Evolutionary conservation across 2,113 vertebrate species (phyloP).

Genomic region (Triplophysa tibetana): DNA sequence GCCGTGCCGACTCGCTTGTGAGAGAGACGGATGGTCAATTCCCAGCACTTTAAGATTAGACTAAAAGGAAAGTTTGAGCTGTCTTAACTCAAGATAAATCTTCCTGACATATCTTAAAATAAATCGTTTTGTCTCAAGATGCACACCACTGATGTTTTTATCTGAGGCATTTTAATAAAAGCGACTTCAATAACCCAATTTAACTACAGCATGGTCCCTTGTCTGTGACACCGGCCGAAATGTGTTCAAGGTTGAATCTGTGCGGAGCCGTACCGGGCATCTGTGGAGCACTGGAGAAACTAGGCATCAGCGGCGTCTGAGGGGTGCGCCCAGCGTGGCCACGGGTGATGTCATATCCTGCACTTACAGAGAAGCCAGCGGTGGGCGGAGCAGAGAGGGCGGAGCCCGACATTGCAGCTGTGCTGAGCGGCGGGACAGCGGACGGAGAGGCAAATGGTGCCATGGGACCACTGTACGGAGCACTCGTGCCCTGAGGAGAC

Average conservation of each 20-base stretch:
- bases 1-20: too few species aligned
- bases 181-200: too few species aligned
- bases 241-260: neutral
- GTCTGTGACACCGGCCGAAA: too few species aligned
- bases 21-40: too few species aligned
- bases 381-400: conserved; percentile 70
- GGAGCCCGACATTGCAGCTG: conserved; percentile 56
- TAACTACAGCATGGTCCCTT: too few species aligned
- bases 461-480: conserved; percentile 58
- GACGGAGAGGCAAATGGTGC: conserved; percentile 47
- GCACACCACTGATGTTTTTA: too few species aligned
- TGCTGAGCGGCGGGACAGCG: conserved; percentile 48
- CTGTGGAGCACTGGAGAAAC: conserved; percentile 76
- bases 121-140: too few species aligned
- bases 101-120: too few species aligned
- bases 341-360: conserved; percentile 88
- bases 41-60: too few species aligned
- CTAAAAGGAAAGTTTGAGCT: too few species aligned
- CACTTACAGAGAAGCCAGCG: conserved; percentile 79
- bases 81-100: too few species aligned
- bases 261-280: conserved; percentile 75
- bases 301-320: conserved; percentile 92
- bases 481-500: conserved; percentile 44
- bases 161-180: too few species aligned
- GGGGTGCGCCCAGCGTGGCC: conserved; percentile 92